Percentiles rank a stretch among this genome's conserved stretches.
phyloP scores from a whole-genome alignment of 2,113 vertebrate species.

The Formicarius rufipectus region DNA sequence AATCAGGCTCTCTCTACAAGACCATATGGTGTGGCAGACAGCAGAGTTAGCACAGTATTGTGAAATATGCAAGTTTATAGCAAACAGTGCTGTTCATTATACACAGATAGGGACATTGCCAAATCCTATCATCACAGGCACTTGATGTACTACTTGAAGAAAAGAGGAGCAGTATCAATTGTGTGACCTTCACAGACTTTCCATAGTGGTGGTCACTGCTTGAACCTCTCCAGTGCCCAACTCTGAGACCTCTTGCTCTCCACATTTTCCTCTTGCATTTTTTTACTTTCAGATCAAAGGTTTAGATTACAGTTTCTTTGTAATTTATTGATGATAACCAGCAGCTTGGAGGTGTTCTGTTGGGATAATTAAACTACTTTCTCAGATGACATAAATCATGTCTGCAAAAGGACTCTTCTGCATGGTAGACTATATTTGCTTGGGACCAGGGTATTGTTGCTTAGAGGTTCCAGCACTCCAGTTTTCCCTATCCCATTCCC shows the following conservation, averaged over 20 bases:
- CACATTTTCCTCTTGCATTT: not conserved
- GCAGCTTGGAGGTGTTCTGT: not conserved
- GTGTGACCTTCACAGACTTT: not conserved
- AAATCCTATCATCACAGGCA: not conserved
- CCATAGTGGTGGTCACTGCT: rapidly evolving
- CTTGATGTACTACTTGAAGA: not conserved
- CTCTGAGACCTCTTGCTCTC: not conserved
- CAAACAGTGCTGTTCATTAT: not conserved
- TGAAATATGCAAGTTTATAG: not conserved
- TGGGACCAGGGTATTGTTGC: not conserved
- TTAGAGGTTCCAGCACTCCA: not conserved
- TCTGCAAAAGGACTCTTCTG: not conserved
- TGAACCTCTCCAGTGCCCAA: not conserved
- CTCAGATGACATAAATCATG: conserved; percentile 5
- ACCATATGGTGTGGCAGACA: not conserved
- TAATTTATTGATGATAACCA: not conserved
- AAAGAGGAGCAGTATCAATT: not conserved
- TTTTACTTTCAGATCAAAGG: not conserved
- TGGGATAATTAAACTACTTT: not conserved
- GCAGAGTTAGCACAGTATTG: not conserved
- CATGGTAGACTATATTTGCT: not conserved
- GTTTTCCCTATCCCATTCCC: not conserved
- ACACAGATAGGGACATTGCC: not conserved
- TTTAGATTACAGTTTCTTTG: not conserved
- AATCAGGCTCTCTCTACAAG: not conserved